Evolutionary conservation across 1,140 invertebrate genomes (phyloP).

Genomic region (Zaprionus vittiger): DNA sequence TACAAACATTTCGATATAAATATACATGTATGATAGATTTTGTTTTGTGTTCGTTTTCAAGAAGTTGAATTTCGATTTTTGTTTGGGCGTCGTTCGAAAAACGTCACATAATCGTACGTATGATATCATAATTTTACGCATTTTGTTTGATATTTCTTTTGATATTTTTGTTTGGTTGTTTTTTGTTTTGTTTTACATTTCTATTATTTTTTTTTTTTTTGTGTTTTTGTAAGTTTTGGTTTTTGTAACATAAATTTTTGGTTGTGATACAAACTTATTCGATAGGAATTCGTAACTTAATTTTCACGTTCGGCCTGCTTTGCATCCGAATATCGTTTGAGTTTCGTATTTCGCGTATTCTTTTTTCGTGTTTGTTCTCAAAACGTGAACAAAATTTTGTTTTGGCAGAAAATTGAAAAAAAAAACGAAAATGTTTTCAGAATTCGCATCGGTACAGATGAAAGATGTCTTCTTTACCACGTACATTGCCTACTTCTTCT

Average conservation of each 20-base stretch:
- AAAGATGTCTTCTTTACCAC: slow-evolving; percentile 27
- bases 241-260: slow-evolving; percentile 45
- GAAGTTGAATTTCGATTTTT: slow-evolving; percentile 98
- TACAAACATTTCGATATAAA: slow-evolving; percentile 47
- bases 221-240: slow-evolving; percentile 42
- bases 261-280: slow-evolving; percentile 48
- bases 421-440: slow-evolving; percentile 47
- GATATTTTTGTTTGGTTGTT: slow-evolving; percentile 46
- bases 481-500: slow-evolving; percentile 52
- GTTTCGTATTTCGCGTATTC: slow-evolving; percentile 6
- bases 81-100: slow-evolving; percentile 87
- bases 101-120: slow-evolving; percentile 78
- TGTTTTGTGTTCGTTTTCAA: slow-evolving; percentile 85
- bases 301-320: slow-evolving; percentile 38
- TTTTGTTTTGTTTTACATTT: slow-evolving; percentile 38
- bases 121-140: slow-evolving; percentile 55
- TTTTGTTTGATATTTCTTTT: slow-evolving; percentile 61
- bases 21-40: slow-evolving; percentile 45
- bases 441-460: slow-evolving; percentile 27
- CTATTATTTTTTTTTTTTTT: slow-evolving; percentile 23
- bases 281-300: slow-evolving; percentile 40
- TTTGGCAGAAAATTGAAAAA: slow-evolving; percentile 55
- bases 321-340: slow-evolving; percentile 22
- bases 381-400: slow-evolving; percentile 41
- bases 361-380: slow-evolving; percentile 14